Conservation (phyloP, 1,140 invertebrate genomes). For the Anadara kagoshimensis region DNA sequence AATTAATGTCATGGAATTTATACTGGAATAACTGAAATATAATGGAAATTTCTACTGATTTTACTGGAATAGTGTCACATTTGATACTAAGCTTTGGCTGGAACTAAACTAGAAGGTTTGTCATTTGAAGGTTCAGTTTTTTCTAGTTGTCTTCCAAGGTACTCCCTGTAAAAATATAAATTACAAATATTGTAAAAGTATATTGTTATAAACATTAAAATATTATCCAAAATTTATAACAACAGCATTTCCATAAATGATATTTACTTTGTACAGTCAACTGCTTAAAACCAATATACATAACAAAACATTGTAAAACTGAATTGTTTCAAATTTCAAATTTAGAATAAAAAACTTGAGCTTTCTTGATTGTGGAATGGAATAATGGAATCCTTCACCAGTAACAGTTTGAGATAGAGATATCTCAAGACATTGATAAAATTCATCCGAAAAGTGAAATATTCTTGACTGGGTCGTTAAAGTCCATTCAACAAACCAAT, state of each 20-base stretch:
- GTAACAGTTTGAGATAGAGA: no score
- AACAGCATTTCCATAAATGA: background rate
- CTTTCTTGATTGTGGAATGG: no score
- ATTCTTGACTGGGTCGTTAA: no score
- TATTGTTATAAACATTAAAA: background rate
- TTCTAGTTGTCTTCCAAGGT: constrained; percentile 95
- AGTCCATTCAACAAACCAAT: no score
- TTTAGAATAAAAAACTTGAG: background rate
- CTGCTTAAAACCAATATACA: background rate
- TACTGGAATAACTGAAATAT: no score
- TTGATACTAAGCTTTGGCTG: constrained; percentile 32
- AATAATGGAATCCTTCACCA: no score
- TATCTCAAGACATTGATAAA: no score
- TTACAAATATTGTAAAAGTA: background rate
- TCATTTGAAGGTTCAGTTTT: constrained; percentile 74
- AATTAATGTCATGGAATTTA: no score
- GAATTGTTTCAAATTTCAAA: background rate
- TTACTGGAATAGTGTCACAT: no score
- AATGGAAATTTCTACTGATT: no score
- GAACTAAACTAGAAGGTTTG: constrained; percentile 62
- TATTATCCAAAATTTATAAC: background rate
- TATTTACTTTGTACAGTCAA: background rate
- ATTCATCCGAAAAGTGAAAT: no score
- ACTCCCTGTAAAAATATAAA: constrained; percentile 83
- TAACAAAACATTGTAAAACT: background rate